phyloP scores from a whole-genome alignment of 2,113 vertebrate genomes.

The Picathartes gymnocephalus region DNA sequence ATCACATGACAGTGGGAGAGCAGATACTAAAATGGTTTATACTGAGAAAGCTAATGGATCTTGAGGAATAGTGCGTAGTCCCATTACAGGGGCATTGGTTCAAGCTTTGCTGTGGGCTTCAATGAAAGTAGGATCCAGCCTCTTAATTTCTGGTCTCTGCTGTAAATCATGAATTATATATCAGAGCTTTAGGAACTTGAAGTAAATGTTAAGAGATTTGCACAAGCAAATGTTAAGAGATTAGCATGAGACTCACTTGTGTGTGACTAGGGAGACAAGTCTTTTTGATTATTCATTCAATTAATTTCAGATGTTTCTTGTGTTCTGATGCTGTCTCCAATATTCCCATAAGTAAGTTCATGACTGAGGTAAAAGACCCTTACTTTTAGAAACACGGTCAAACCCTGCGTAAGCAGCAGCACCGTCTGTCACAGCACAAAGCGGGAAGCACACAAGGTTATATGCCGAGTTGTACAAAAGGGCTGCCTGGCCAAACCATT shows the following conservation, averaged over 20 bases:
- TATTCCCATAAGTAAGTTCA: not conserved
- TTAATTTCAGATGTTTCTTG: not conserved
- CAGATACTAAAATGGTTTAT: not conserved
- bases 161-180: slow-evolving; percentile 4
- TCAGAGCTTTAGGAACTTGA: slow-evolving; percentile 3
- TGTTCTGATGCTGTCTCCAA: not conserved
- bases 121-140: not conserved
- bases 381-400: not conserved
- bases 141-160: not conserved
- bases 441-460: not conserved
- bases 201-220: not conserved
- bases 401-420: rapidly evolving
- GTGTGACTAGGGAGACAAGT: not conserved
- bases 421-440: not conserved
- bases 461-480: not conserved
- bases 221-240: no score
- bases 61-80: not conserved
- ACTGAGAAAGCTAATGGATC: not conserved
- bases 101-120: not conserved
- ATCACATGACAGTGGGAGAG: not conserved
- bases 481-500: not conserved
- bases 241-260: not conserved
- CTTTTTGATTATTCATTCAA: not conserved
- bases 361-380: not conserved
- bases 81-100: not conserved